These are phyloP conservation scores for Lordiphosa mommai DNA, from an alignment of 1,140 invertebrate species.

Conservation along the genomic window DNA sequence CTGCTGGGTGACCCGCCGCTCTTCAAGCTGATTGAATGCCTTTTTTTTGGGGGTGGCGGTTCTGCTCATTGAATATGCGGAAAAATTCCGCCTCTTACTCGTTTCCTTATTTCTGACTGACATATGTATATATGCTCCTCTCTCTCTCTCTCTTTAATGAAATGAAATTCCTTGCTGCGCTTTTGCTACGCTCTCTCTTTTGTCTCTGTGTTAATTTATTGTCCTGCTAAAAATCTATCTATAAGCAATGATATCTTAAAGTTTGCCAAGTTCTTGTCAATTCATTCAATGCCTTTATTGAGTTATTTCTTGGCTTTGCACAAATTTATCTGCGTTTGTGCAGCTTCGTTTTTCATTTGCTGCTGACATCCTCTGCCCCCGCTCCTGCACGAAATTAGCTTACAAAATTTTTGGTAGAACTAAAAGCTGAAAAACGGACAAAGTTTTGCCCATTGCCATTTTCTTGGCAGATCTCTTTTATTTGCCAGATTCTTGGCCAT, in stretches of 20 bases:
- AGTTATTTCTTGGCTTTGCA: constrained; percentile 52
- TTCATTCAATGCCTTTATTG: constrained; percentile 56
- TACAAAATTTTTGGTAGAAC: constrained; percentile 23
- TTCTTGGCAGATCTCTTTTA: constrained; percentile 31
- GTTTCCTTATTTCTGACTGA: constrained; percentile 2
- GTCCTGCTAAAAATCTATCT: constrained; percentile 30
- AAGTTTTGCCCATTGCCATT: constrained; percentile 26
- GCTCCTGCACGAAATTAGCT: constrained; percentile 53
- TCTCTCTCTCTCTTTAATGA: constrained; percentile 11
- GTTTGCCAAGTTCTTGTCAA: constrained; percentile 70
- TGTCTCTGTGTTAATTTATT: constrained; percentile 51
- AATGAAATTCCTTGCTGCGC: constrained; percentile 52
- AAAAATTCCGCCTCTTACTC: constrained; percentile 1
- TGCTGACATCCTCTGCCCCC: constrained; percentile 1
- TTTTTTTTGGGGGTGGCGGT: constrained; percentile 42
- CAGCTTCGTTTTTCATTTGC: constrained; percentile 22
- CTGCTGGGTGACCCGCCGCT: not conserved
- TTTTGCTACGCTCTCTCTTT: constrained; percentile 17
- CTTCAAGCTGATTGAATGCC: constrained; percentile 56
- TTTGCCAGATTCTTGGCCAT: constrained; percentile 34
- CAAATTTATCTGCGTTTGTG: constrained; percentile 37
- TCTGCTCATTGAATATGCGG: constrained; percentile 58
- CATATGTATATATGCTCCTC: not conserved
- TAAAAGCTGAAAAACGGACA: constrained; percentile 21
- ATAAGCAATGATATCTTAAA: constrained; percentile 49